phyloP scores from a whole-genome alignment of 2,113 vertebrate species.

The Cyrtonyx montezumae region DNA sequence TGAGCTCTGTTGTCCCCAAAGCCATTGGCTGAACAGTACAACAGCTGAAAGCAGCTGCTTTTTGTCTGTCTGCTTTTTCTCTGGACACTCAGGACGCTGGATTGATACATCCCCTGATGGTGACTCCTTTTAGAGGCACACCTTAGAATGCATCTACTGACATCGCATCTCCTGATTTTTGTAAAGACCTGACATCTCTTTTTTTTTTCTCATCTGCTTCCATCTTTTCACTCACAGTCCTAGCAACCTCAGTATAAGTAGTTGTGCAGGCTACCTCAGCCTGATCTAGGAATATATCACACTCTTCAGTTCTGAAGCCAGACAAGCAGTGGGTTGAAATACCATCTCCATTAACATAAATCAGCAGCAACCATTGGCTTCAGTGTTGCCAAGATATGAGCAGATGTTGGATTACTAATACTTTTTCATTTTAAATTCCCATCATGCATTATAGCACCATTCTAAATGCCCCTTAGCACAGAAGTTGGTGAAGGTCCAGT shows the following conservation, averaged over 20 bases:
- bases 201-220: background rate
- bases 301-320: background rate
- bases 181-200: background rate
- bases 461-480: background rate
- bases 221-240: background rate
- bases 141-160: background rate
- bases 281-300: background rate
- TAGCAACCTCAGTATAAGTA: background rate
- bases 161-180: background rate
- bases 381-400: background rate
- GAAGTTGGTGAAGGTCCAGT: background rate
- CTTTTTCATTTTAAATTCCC: background rate
- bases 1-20: background rate
- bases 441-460: background rate
- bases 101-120: background rate
- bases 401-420: background rate
- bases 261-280: background rate
- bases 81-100: background rate
- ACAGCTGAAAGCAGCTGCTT: background rate
- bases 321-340: background rate
- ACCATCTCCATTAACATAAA: background rate
- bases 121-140: accelerated
- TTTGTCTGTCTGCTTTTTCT: background rate
- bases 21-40: background rate
- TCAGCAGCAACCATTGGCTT: background rate